Evolutionary conservation across 2,797 vertebrate genomes (phyloP).

Genomic region (Pantherophis vulpinus): DNA sequence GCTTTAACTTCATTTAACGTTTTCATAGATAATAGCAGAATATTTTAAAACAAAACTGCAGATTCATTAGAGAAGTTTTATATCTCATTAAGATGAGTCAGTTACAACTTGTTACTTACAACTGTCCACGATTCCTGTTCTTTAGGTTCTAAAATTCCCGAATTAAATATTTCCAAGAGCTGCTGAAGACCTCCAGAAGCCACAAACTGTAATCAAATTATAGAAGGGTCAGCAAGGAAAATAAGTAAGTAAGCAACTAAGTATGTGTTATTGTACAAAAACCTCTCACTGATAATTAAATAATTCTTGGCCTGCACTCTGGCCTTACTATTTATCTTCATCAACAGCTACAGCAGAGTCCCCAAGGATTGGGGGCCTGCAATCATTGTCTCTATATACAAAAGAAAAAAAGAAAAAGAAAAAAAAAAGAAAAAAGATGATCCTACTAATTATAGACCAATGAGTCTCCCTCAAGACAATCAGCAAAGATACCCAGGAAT

Average conservation of each 20-base stretch:
- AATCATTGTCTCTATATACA: background rate
- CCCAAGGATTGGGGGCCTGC: background rate
- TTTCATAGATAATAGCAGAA: background rate
- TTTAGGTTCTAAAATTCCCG: conserved; percentile 93
- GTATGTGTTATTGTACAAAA: background rate
- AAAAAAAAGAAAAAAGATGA: background rate
- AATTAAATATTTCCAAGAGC: conserved; percentile 95
- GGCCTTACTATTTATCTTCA: background rate
- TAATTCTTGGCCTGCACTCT: background rate
- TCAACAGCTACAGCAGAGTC: background rate
- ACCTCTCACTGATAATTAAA: background rate
- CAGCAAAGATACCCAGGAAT: background rate
- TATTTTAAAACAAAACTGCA: background rate
- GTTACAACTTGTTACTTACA: conserved; percentile 72
- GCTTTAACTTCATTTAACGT: background rate
- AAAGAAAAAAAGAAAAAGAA: background rate
- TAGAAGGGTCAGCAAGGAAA: conserved; percentile 41
- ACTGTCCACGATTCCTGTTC: conserved; percentile 98
- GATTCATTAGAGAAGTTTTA: background rate
- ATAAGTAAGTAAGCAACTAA: background rate
- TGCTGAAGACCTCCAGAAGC: conserved; percentile 95
- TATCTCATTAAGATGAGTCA: background rate
- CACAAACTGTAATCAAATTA: conserved; percentile 82
- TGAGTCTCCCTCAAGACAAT: background rate
- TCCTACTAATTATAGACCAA: background rate